Conservation (phyloP, 2,797 vertebrate species). For the Jordanella pulchra region DNA sequence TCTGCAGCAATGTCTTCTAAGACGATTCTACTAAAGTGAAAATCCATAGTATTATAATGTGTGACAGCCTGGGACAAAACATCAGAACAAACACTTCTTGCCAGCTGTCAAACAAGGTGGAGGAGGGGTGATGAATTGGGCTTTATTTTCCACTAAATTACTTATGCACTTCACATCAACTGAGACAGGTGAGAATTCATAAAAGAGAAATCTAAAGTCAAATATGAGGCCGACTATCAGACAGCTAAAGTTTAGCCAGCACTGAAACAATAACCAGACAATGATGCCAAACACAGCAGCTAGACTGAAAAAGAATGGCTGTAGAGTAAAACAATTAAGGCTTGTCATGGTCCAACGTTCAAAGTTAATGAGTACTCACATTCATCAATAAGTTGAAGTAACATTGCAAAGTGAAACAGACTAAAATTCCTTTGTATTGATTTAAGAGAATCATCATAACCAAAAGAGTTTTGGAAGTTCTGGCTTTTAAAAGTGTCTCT, state of each 20-base stretch:
- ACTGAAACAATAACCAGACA: not conserved
- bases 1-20: too few relatives aligned
- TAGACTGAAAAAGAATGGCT: not conserved
- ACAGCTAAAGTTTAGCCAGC: not conserved
- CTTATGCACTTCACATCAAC: too few relatives aligned
- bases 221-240: constrained; percentile 1
- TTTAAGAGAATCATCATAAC: not conserved
- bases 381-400: constrained; percentile 1
- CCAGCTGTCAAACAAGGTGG: not conserved
- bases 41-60: not conserved
- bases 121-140: not conserved
- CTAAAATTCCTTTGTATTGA: not conserved
- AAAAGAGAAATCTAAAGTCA: not conserved
- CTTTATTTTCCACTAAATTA: not conserved
- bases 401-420: not conserved
- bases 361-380: not conserved
- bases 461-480: not conserved
- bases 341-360: not conserved
- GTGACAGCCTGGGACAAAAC: not conserved
- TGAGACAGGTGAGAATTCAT: not conserved
- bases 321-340: not conserved
- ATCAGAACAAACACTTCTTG: not conserved
- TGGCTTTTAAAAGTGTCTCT: not conserved
- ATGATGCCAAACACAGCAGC: not conserved
- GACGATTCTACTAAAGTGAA: not conserved